These are phyloP conservation scores for Salminus brasiliensis DNA, from an alignment of 2,113 vertebrate species.

Conservation along the genomic window DNA sequence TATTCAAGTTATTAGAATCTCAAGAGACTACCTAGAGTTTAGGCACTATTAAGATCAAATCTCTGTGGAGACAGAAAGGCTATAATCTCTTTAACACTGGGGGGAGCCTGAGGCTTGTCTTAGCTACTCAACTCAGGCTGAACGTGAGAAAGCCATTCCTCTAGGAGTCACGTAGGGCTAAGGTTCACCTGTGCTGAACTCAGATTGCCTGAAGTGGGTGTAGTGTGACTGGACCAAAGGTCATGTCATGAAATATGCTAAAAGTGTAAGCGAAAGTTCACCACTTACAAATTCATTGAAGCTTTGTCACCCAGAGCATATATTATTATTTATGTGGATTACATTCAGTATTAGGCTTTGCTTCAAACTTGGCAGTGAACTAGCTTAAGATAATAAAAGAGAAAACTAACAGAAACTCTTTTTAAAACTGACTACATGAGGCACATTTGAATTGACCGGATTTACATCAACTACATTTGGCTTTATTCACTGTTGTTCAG, in stretches of 20 bases:
- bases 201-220: not conserved
- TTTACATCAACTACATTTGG: no score
- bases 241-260: not conserved
- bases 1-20: not conserved
- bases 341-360: not conserved
- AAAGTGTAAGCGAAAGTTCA: not conserved
- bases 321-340: not conserved
- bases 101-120: conserved; percentile 34
- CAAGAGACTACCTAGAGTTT: not conserved
- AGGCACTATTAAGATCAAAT: not conserved
- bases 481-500: no score
- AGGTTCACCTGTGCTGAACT: not conserved
- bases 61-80: not conserved
- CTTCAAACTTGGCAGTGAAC: not conserved
- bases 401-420: no score
- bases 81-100: conserved; percentile 8
- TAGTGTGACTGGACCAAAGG: not conserved
- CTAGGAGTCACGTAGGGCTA: not conserved
- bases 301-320: not conserved
- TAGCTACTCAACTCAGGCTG: not conserved
- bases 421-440: no score
- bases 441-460: no score
- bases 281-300: no score
- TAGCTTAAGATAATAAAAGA: not conserved
- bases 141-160: not conserved